phyloP scores from a whole-genome alignment of 1,140 invertebrate species.

The Popillia japonica region DNA sequence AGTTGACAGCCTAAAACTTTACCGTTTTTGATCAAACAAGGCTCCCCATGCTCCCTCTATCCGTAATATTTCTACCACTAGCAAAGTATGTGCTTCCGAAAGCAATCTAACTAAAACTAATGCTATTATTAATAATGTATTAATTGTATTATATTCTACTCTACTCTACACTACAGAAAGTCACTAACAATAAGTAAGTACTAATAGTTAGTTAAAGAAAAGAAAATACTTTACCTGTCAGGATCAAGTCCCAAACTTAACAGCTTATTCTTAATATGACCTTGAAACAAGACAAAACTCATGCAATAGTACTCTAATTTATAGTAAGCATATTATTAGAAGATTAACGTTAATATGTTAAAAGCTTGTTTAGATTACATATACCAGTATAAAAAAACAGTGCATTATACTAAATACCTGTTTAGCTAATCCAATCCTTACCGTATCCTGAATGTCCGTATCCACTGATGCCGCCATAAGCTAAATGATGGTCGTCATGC shows the following conservation, averaged over 20 bases:
- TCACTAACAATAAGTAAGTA: too few species aligned
- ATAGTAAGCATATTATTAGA: background rate
- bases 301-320: background rate
- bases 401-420: background rate
- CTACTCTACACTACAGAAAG: too few species aligned
- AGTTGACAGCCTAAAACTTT: too few species aligned
- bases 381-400: too few species aligned
- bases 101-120: too few species aligned
- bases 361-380: background rate
- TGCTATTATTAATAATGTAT: too few species aligned
- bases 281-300: slow-evolving; percentile 2
- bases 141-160: too few species aligned
- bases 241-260: background rate
- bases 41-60: too few species aligned
- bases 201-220: background rate
- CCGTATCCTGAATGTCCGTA: slow-evolving; percentile 44
- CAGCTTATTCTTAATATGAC: background rate
- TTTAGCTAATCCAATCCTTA: slow-evolving; percentile 44
- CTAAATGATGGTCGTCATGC: slow-evolving; percentile 46
- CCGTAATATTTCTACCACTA: too few species aligned
- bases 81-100: too few species aligned
- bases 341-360: background rate
- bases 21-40: too few species aligned
- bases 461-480: slow-evolving; percentile 43
- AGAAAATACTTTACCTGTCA: background rate